These are phyloP conservation scores for Drosophila murphyi DNA, from an alignment of 1,140 invertebrate genomes.

Conservation along the genomic window DNA sequence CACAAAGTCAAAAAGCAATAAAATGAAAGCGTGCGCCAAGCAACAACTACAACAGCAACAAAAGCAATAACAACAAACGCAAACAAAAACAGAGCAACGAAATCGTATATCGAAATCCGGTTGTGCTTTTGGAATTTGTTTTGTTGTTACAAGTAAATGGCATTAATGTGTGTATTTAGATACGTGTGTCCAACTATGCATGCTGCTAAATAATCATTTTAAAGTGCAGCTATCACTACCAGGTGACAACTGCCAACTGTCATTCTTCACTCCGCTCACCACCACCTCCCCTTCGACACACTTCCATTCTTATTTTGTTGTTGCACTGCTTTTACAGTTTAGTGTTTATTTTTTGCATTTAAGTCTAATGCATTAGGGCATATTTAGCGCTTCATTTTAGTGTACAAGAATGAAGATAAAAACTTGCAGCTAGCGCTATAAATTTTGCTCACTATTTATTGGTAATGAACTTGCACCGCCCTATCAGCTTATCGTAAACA, in stretches of 20 bases:
- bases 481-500: slow-evolving; percentile 9
- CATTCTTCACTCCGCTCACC: too few species aligned
- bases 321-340: too few species aligned
- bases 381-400: neutral
- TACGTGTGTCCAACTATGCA: slow-evolving; percentile 2
- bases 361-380: neutral
- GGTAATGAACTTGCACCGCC: slow-evolving; percentile 21
- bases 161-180: slow-evolving; percentile 34
- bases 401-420: neutral
- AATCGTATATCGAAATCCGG: slow-evolving; percentile 52
- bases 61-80: slow-evolving; percentile 10
- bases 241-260: neutral
- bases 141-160: slow-evolving; percentile 40
- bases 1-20: slow-evolving; percentile 43
- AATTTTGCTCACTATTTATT: slow-evolving; percentile 1
- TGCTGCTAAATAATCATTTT: slow-evolving; percentile 15
- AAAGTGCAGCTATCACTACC: slow-evolving; percentile 11
- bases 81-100: slow-evolving; percentile 51
- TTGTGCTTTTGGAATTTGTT: slow-evolving; percentile 44
- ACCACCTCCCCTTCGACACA: too few species aligned
- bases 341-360: neutral
- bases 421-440: neutral
- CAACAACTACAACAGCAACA: slow-evolving; percentile 12
- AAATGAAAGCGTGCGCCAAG: slow-evolving; percentile 42
- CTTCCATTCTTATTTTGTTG: too few species aligned